Evolutionary conservation across 1,140 invertebrate genomes (phyloP).

Genomic region (Caenorhabditis brenneri): DNA sequence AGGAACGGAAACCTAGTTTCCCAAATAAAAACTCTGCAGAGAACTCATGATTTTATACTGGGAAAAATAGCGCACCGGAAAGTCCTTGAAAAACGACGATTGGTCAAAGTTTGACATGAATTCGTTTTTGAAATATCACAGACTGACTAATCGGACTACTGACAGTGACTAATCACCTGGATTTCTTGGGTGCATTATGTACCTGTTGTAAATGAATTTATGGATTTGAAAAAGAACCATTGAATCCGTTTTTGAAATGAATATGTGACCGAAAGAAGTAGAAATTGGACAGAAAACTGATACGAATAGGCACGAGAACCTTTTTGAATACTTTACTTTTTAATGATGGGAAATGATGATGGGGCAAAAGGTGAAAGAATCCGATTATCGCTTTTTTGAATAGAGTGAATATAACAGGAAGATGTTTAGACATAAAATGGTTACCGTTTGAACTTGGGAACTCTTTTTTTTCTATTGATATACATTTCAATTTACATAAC

Average conservation of each 20-base stretch:
- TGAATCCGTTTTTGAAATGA: too few relatives aligned
- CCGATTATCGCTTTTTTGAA: background rate
- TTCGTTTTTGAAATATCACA: background rate
- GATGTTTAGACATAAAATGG: background rate
- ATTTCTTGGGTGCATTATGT: background rate
- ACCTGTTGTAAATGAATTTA: background rate
- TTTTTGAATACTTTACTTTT: background rate
- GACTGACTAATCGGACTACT: background rate
- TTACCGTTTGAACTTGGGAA: background rate
- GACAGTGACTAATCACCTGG: background rate
- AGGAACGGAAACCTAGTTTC: background rate
- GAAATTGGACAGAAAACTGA: background rate
- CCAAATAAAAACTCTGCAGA: background rate
- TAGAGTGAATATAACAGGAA: background rate
- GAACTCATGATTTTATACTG: background rate
- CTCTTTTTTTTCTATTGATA: background rate
- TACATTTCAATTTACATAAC: constrained; percentile 19
- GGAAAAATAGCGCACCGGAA: background rate
- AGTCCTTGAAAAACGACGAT: background rate
- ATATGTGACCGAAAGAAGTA: background rate
- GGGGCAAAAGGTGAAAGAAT: background rate
- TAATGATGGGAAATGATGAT: constrained; percentile 6
- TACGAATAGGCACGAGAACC: background rate
- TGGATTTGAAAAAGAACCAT: background rate
- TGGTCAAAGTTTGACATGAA: constrained; percentile 8